Base-by-base conservation (phyloP, 1,140 invertebrate genomes). In the Dendrolimus punctatus region DNA sequence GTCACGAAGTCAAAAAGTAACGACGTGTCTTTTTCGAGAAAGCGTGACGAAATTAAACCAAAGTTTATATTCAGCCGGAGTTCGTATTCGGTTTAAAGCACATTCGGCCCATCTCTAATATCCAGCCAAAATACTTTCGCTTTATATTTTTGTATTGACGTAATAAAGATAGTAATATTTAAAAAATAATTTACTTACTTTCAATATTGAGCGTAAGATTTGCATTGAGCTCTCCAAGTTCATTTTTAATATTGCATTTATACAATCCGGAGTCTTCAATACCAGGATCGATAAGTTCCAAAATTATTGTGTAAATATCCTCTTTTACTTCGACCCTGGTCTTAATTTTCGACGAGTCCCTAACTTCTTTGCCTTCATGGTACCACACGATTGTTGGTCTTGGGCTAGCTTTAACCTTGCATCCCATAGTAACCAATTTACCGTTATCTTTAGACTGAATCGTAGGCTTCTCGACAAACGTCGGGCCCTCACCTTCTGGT, bases 241-340 rank as follows among this genome's bases (percentile, higher is more conserved):
- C 90, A 86, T 99, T 99, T 85, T 98, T 99, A 58, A 99, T 97
- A 72, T 97, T 98, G 80, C 98, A 99, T 86, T 99, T 99, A 88
- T 99, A 99, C 40, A 98, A 90, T 42, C 98, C 98, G 66, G 97
- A 98, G 88, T 99, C 98, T 71, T 96, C 94, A 59, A 95, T 91
- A 66, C 94, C 94, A 55, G 98, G 97, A 88, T 98, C 96, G 88
- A 95, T 93, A 6, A 99, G 88, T 82, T 96, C 95, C 55, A 99
- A 85, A 76, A 95, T 92, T 43, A 97, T 95, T 51, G 96, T 94
- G 79, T 97, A 99, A 66, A 95, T 91, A 66, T 96, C 93, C 64
- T 95, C 92, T 62, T 92, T 92, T 51, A 95, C 92, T 78, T 96
- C 91, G 66, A 97, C 91, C 79, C 91, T 93, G 74, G 91, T 91